Conservation (phyloP, 1,140 invertebrate species). For the Ooceraea biroi region DNA sequence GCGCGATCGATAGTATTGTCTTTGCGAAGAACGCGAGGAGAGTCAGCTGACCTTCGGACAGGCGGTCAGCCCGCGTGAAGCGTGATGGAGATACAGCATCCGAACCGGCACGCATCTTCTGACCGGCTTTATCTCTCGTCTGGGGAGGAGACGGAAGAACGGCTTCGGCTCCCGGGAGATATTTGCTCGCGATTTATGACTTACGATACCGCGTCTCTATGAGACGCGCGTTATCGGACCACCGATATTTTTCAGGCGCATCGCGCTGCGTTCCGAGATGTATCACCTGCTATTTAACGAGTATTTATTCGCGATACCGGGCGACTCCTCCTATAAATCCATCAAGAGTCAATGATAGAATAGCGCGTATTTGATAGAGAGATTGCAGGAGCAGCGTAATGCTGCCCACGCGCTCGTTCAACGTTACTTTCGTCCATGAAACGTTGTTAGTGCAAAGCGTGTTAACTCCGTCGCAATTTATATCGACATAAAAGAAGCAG, state of each 20-base stretch:
- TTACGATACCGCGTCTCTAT: not conserved
- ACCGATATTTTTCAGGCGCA: not conserved
- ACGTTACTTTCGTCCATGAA: not conserved
- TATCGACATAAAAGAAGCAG: constrained; percentile 35
- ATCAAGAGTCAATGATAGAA: too few species aligned
- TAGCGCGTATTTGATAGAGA: too few species aligned
- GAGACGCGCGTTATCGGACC: not conserved
- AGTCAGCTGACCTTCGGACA: constrained; percentile 4
- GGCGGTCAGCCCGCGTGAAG: constrained; percentile 12
- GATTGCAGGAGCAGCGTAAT: too few species aligned
- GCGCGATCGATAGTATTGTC: constrained; percentile 54
- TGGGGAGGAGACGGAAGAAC: not conserved
- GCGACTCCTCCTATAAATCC: too few species aligned
- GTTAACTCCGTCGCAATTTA: constrained; percentile 47
- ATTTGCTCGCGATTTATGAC: not conserved
- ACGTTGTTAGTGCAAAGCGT: constrained; percentile 6
- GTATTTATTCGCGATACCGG: too few species aligned
- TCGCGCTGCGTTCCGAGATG: too few species aligned
- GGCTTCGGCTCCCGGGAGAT: not conserved
- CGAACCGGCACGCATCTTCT: not conserved
- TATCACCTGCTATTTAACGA: too few species aligned
- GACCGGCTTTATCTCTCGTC: not conserved
- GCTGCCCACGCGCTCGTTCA: not conserved
- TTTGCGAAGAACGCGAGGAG: constrained; percentile 21
- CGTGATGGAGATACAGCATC: not conserved